Evolutionary conservation across 2,113 vertebrate genomes (phyloP), one percentile per base, ranked within the genome.

Genomic region (Antechinus stuartii): DNA sequence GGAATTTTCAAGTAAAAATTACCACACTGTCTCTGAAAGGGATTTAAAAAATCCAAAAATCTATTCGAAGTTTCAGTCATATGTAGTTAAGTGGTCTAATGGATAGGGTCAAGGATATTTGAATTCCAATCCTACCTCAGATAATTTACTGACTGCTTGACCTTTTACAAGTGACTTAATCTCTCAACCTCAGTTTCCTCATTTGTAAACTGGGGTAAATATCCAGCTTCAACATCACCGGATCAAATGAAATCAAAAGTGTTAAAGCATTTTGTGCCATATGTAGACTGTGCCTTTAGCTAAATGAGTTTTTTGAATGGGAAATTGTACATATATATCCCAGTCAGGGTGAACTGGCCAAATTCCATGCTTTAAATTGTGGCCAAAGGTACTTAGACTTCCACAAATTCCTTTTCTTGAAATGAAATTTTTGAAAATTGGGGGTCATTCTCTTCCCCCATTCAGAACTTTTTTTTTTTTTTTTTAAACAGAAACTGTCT

Each of bases 1-100:
- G 61, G 90, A 76, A 50, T 49, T 50, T 97, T 95, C 61, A 94
- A 93, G 94, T 68, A 92, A 68, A 90, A 96, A 89, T 16, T 14
- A 26, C 52, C 92, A 22, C 95, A 49, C 90, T 92, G 25, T 53
- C 30, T 90, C 55, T 68, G 90, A 94, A 93, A 49, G 26, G 89
- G 42, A 14, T 25, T 35, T 49, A 55, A 50, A 89, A 93, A 89
- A 93, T 23, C 93, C 2, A 89, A 91, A 94, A 93, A 91, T n/a
- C 24, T n/a, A 61, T 35, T 27, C 8, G 22, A 8, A 57, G n/a
- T 16, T 92, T 54, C 91, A 50, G 47, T 12, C n/a, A 56, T 12
- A 27, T 89, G 54, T 91, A 16, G n/a, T n/a, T 42, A 84, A 16
- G 68, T 42, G n/a, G 35, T 2, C 1, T n/a, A 42, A 22, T 8